phyloP scores from a whole-genome alignment of 2,113 vertebrate species.

The Phyllopteryx taeniolatus region DNA sequence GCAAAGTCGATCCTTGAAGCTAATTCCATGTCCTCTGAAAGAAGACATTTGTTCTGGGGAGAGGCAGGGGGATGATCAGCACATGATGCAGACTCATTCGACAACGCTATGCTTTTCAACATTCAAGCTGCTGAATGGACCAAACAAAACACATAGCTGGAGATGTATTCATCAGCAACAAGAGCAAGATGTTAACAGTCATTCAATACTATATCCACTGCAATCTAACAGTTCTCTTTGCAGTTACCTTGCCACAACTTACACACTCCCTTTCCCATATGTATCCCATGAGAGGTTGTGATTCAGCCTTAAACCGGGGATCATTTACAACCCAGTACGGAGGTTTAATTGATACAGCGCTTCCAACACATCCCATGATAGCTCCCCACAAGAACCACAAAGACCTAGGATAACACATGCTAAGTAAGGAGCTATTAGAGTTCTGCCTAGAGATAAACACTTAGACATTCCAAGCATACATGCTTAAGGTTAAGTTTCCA shows the following conservation, averaged over 20 bases:
- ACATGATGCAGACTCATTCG: constrained; percentile 61
- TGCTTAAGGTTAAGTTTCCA: neutral
- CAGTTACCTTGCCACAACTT: constrained; percentile 38
- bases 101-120: constrained; percentile 49
- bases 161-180: no score
- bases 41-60: constrained; percentile 37
- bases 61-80: constrained; percentile 56
- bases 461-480: constrained; percentile 5
- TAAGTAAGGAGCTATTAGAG: constrained; percentile 24
- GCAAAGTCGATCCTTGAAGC: constrained; percentile 20
- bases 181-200: neutral
- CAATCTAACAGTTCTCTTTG: constrained; percentile 42
- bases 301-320: constrained; percentile 31
- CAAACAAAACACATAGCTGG: constrained; percentile 18
- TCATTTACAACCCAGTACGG: constrained; percentile 38
- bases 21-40: constrained; percentile 29
- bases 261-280: constrained; percentile 45
- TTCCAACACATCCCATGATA: constrained; percentile 30
- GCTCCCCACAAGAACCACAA: constrained; percentile 25
- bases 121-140: neutral
- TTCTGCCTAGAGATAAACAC: constrained; percentile 39
- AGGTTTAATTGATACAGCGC: constrained; percentile 38
- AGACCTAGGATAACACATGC: constrained; percentile 40
- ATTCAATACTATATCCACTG: constrained; percentile 55
- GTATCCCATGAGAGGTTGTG: constrained; percentile 34